Percentiles rank a stretch among this genome's conserved stretches.
Evolutionary conservation across 2,113 vertebrate species (phyloP).

Genomic region (Corydoras maculifer): DNA sequence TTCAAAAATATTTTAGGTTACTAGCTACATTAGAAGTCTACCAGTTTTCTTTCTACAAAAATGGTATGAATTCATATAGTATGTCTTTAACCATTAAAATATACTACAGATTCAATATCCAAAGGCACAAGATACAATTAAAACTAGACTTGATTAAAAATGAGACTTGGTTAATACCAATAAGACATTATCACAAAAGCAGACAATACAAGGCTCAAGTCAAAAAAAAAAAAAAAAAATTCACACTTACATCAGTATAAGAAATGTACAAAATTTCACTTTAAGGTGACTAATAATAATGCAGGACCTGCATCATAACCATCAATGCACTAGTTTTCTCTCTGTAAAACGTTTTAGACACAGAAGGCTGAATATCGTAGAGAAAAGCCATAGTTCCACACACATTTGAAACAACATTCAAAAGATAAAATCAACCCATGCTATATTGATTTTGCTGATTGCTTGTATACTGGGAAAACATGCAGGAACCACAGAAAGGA

Average conservation of each 20-base stretch:
- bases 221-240: constrained; percentile 37
- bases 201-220: constrained; percentile 45
- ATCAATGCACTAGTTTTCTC: constrained; percentile 37
- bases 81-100: constrained; percentile 50
- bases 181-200: constrained; percentile 49
- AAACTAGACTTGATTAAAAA: constrained; percentile 41
- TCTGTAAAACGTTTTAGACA: constrained; percentile 41
- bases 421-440: constrained; percentile 42
- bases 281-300: constrained; percentile 38
- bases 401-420: constrained; percentile 38
- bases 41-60: constrained; percentile 47
- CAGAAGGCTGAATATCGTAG: constrained; percentile 39
- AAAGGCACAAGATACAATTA: constrained; percentile 54
- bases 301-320: constrained; percentile 41
- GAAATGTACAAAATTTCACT: constrained; percentile 47
- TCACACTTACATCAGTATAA: constrained; percentile 46
- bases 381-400: constrained; percentile 39
- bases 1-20: constrained; percentile 45
- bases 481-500: constrained; percentile 42
- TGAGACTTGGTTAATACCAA: constrained; percentile 47
- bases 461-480: constrained; percentile 38
- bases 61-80: constrained; percentile 44
- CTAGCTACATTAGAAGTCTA: constrained; percentile 49
- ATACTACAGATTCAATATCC: constrained; percentile 55
- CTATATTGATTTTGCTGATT: constrained; percentile 41